phyloP scores from a whole-genome alignment of 2,888 invertebrate genomes.

The Zygaena filipendulae region DNA sequence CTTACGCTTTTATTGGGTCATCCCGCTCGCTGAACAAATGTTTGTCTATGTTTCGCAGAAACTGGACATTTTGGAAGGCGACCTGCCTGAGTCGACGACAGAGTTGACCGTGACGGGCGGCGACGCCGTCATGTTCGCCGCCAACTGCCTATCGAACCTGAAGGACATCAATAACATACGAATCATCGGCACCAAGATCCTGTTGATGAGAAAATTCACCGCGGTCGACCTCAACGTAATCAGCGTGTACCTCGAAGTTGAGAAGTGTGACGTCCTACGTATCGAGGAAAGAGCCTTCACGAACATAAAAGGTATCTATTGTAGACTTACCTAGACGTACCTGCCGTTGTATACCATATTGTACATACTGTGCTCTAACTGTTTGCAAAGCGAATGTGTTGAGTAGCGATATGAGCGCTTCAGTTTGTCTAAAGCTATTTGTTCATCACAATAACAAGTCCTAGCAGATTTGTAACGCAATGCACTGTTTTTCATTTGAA shows the following conservation, averaged over 20 bases:
- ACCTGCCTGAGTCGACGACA: conserved; percentile 67
- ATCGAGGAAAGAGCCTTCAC: conserved; percentile 73
- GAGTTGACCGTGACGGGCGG: conserved; percentile 70
- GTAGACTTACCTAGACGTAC: too few relatives aligned
- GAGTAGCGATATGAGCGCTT: too few relatives aligned
- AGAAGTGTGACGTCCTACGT: conserved; percentile 66
- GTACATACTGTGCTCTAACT: too few relatives aligned
- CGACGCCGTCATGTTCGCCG: conserved; percentile 59
- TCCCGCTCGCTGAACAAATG: too few relatives aligned
- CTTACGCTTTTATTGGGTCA: too few relatives aligned
- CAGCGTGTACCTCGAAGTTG: conserved; percentile 70
- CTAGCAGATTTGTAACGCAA: too few relatives aligned
- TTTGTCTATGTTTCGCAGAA: too few relatives aligned
- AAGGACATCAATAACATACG: conserved; percentile 64
- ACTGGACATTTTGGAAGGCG: conserved; percentile 51
- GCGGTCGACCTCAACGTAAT: conserved; percentile 71
- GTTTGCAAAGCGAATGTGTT: too few relatives aligned
- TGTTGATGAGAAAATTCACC: conserved; percentile 68
- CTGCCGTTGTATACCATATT: too few relatives aligned
- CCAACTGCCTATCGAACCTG: conserved; percentile 66
- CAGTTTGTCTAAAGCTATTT: too few relatives aligned
- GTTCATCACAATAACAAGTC: too few relatives aligned
- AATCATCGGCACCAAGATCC: conserved; percentile 56
- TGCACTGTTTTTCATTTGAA: too few relatives aligned
- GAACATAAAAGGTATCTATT: conserved; percentile 65